Evolutionary conservation across 2,113 vertebrate genomes (phyloP), one percentile per base, ranked within the genome.

Genomic region (Pseudonaja textilis): DNA sequence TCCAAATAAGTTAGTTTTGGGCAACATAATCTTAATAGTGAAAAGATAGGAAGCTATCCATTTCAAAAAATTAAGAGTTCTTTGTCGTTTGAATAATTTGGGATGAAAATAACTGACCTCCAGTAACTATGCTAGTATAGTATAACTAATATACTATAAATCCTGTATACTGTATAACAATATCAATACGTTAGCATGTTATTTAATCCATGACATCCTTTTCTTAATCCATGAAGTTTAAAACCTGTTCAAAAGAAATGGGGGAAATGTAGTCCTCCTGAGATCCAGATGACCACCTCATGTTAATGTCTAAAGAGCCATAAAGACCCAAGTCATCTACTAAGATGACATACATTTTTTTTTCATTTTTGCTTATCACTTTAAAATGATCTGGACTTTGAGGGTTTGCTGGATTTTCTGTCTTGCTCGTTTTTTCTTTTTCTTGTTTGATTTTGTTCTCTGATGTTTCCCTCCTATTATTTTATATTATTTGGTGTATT

Each of bases 301-400:
- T 16, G 61, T n/a, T 69, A 29, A n/a, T 14, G 26, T 69, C 61
- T 69, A 29, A 69, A 69, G 29, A n/a, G 29, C 29, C 26, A 69
- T 69, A 69, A 69, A 69, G 61, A 29, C 29, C 11, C 11, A 69
- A n/a, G 61, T n/a, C 61, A 12, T 14, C 26, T 4, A 29, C 26
- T 64, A n/a, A 5, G 3, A 4, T n/a, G 12, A 69, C 57, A 59
- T 7, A 0, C 25, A 3, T 3, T 2, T 7, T 1, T 1, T 52
- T 52, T 1, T 2, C 57, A 59, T 25, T 59, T 59, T 57, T 59
- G 23, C 23, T 23, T 59, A 9, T 59, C 57, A 59, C 23, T 9
- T 59, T 59, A 59, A 59, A 59, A 59, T 59, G 57, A 59, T 59
- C 23, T 59, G 23, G 57, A 59, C 23, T 64, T n/a, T 64, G 29